phyloP scores from a whole-genome alignment of 2,888 invertebrate species.

The Polydrusus pterygomalis region DNA sequence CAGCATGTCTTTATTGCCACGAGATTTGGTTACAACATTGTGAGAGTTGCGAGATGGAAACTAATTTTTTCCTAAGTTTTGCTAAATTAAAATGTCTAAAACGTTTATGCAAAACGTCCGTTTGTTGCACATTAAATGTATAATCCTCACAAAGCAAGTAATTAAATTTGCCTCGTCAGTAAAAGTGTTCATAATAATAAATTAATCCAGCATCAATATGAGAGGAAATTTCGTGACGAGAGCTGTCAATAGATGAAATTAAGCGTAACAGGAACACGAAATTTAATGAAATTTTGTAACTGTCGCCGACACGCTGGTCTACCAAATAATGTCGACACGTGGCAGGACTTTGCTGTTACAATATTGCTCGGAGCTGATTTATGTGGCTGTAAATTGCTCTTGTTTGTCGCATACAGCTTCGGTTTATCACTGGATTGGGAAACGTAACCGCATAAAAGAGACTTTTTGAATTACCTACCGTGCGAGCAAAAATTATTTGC shows the following conservation, averaged over 20 bases:
- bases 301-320: constrained; percentile 7
- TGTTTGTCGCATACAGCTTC: background rate
- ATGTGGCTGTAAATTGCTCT: constrained; percentile 6
- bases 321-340: constrained; percentile 8
- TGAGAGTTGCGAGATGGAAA: too few species aligned
- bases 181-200: background rate
- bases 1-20: too few species aligned
- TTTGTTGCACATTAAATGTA: too few species aligned
- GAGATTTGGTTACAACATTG: too few species aligned
- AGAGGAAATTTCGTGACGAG: constrained; percentile 14
- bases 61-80: too few species aligned
- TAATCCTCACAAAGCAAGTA: background rate
- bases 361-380: constrained; percentile 15
- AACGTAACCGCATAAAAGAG: background rate
- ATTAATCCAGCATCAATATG: background rate
- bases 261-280: constrained; percentile 4
- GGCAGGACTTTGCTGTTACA: constrained; percentile 3
- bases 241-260: constrained; percentile 15
- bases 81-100: too few species aligned
- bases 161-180: background rate
- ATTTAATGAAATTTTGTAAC: constrained; percentile 17
- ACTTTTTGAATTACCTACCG: background rate
- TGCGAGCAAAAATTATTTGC: too few species aligned
- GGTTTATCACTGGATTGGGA: background rate
- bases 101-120: too few species aligned